Conservation (phyloP, 2,113 vertebrate genomes). For the Datnioides undecimradiatus region DNA sequence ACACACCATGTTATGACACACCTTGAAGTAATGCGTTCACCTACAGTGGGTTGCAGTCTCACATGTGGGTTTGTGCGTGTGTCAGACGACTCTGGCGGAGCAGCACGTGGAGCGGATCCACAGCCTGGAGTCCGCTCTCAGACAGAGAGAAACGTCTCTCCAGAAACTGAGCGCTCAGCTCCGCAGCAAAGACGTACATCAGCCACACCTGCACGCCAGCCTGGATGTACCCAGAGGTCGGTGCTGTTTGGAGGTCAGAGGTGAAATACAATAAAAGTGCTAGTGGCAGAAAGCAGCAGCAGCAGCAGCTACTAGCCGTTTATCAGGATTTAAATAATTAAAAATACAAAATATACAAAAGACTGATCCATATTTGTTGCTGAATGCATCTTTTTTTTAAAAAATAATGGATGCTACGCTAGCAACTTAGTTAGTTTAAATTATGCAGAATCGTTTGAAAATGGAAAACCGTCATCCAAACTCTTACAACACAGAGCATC, state of each 20-base stretch:
- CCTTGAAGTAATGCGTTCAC: neutral
- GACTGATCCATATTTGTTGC: too few relatives aligned
- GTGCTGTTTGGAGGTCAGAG: neutral
- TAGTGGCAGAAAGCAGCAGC: neutral
- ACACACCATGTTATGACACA: conserved; percentile 29
- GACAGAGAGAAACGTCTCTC: conserved; percentile 85
- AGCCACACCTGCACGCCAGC: conserved; percentile 83
- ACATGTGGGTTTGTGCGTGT: conserved; percentile 26
- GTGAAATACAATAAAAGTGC: neutral
- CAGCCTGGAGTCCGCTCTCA: conserved; percentile 87
- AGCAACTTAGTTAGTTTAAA: too few relatives aligned
- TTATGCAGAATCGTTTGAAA: too few relatives aligned
- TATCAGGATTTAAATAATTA: neutral
- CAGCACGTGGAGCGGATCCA: conserved; percentile 89
- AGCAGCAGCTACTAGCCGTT: neutral
- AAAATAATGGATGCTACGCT: too few relatives aligned
- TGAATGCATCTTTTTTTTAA: too few relatives aligned
- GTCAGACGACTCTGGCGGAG: conserved; percentile 89
- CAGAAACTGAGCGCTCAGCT: conserved; percentile 81
- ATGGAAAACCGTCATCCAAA: too few relatives aligned
- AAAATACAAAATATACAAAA: too few relatives aligned
- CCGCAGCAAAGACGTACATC: conserved; percentile 83
- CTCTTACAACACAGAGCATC: too few relatives aligned
- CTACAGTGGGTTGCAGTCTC: neutral
- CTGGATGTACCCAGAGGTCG: conserved; percentile 85